Evolutionary conservation across 2,888 invertebrate genomes (phyloP).

Genomic region (Dicroscelio sp.): DNA sequence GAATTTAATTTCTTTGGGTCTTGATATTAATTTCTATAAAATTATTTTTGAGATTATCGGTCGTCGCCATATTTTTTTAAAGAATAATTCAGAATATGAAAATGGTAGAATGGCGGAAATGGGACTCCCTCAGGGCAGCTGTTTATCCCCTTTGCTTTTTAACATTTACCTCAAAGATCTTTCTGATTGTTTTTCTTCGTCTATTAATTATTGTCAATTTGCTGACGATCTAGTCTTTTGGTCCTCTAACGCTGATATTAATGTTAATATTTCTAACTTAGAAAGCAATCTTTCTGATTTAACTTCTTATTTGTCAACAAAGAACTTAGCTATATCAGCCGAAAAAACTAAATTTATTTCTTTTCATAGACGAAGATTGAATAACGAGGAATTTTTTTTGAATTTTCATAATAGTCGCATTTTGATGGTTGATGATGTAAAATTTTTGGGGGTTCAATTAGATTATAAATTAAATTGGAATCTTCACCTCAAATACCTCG

Average conservation of each 20-base stretch:
- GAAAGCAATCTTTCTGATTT: neutral
- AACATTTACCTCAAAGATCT: conserved; percentile 4
- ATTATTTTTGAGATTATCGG: conserved; percentile 25
- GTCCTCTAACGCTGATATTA: neutral
- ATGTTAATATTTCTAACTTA: neutral
- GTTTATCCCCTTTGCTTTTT: conserved; percentile 5
- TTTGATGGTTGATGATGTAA: neutral
- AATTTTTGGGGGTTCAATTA: neutral
- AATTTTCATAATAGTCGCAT: neutral
- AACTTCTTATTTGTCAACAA: neutral
- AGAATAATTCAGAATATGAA: neutral
- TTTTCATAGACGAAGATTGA: too few relatives aligned
- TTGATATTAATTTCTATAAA: neutral
- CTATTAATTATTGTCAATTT: neutral
- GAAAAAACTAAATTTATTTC: neutral
- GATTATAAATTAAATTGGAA: neutral
- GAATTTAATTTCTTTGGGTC: neutral
- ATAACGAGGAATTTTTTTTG: too few relatives aligned
- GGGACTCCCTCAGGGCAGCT: conserved; percentile 24
- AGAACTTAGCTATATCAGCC: neutral
- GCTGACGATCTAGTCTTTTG: neutral
- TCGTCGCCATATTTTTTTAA: neutral
- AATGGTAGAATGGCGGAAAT: neutral
- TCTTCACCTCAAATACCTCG: neutral
- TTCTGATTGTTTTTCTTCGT: neutral